Percentiles rank a stretch among this genome's conserved stretches.
phyloP scores from a whole-genome alignment of 2,888 invertebrate genomes.

The Oxyscelio sp. region DNA sequence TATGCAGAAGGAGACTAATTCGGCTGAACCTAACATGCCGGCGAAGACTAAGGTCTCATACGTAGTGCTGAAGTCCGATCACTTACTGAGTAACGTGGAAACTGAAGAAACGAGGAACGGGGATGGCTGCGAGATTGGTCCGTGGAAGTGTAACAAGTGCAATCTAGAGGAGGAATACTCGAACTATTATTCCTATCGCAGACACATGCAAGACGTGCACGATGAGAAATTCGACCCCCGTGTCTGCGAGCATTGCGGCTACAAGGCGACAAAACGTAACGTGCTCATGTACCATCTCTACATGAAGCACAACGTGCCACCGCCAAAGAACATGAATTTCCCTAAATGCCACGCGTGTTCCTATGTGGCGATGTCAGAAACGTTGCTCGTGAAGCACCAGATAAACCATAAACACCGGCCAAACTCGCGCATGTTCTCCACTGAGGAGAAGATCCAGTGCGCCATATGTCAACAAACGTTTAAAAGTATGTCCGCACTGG shows the following conservation, averaged over 20 bases:
- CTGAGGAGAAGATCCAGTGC: slow-evolving; percentile 81
- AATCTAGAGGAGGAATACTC: slow-evolving; percentile 90
- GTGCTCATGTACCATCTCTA: slow-evolving; percentile 94
- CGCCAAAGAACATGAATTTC: slow-evolving; percentile 92
- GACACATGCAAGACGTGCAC: slow-evolving; percentile 95
- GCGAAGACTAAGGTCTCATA: slow-evolving; percentile 89
- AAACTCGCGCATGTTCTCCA: slow-evolving; percentile 73
- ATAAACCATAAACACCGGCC: slow-evolving; percentile 90
- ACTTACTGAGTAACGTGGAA: slow-evolving; percentile 81
- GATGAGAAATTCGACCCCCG: slow-evolving; percentile 93
- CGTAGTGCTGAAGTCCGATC: slow-evolving; percentile 89
- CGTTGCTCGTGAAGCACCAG: slow-evolving; percentile 92
- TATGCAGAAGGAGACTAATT: slow-evolving; percentile 90
- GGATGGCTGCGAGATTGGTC: slow-evolving; percentile 90
- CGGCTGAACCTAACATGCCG: slow-evolving; percentile 81
- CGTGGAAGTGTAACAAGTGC: slow-evolving; percentile 95
- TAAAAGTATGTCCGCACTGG: slow-evolving; percentile 81
- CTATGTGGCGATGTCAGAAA: slow-evolving; percentile 93
- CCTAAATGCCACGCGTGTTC: slow-evolving; percentile 94
- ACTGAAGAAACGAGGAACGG: slow-evolving; percentile 79
- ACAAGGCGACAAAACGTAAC: slow-evolving; percentile 92
- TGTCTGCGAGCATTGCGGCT: slow-evolving; percentile 95
- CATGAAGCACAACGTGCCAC: slow-evolving; percentile 93
- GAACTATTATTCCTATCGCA: slow-evolving; percentile 93
- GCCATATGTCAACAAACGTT: slow-evolving; percentile 82